Percentiles rank a stretch among this genome's conserved stretches.
Evolutionary conservation across 2,113 vertebrate species (phyloP).

Genomic region (Edolisoma coerulescens): DNA sequence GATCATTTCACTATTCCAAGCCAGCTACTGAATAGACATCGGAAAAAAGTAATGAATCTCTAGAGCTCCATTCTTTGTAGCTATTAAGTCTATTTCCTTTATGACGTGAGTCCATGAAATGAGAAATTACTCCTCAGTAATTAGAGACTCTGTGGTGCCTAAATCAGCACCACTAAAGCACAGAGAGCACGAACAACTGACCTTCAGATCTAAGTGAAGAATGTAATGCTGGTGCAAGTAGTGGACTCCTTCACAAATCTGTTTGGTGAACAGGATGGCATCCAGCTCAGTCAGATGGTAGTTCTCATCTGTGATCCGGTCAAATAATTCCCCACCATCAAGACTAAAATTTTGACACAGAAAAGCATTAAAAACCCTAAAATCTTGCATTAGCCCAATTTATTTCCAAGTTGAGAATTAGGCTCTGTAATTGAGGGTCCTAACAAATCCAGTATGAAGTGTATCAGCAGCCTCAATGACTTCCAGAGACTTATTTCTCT

Average conservation of each 20-base stretch:
- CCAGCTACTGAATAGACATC: background rate
- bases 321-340: constrained; percentile 92
- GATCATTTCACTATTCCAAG: background rate
- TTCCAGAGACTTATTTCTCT: background rate
- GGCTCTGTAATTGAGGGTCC: background rate
- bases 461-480: background rate
- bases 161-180: background rate
- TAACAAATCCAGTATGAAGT: background rate
- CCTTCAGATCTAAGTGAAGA: constrained; percentile 93
- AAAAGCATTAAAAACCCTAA: background rate
- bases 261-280: constrained; percentile 84
- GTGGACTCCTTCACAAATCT: constrained; percentile 88
- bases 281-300: constrained; percentile 87
- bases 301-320: constrained; percentile 91
- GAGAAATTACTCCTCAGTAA: background rate
- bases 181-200: constrained; percentile 5
- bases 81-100: background rate
- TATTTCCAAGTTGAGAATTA: background rate
- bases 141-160: background rate
- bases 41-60: background rate
- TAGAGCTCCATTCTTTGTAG: background rate
- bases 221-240: constrained; percentile 91
- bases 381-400: background rate
- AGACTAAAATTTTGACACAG: constrained; percentile 72
- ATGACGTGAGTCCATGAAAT: background rate